Base-by-base conservation (phyloP, 1,140 invertebrate genomes). In the Holcopasites calliopsidis region DNA sequence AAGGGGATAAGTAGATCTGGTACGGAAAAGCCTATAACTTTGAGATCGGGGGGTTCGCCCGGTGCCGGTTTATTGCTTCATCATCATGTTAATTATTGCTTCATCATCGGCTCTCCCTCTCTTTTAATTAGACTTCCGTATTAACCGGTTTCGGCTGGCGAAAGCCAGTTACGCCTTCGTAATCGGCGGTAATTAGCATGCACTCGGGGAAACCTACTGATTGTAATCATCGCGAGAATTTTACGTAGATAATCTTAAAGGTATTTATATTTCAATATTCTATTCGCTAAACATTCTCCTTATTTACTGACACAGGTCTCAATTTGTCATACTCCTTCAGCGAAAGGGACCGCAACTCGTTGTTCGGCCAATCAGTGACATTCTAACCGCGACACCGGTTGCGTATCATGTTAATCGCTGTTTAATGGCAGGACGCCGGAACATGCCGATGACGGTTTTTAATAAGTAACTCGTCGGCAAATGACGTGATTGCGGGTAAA, bases 31-130 rank as follows among this genome's bases (percentile, higher is more conserved):
- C 74, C n/a, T n/a, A n/a, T n/a, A 84, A 84, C 78, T 72, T 84
- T 54, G 66, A 78, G 80, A 84, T 83, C 62, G 54, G 54, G 77
- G 62, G 71, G 76, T 44, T 47, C 70, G n/a, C 49, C 55, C 62
- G 68, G 62, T 65, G 57, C 66, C 64, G 82, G 73, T 83, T 84
- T 80, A 84, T 82, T 83, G 82, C 82, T 83, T 83, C 80, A 84
- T 84, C 82, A 83, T 60, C 69, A 50, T 61, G 81, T 82, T 84
- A 84, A 84, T 84, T 84, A 84, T 83, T 80, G 77, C 77, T 77
- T 74, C 82, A 77, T 82, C 77, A 80, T 80, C 69, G 58, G 42
- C 49, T 65, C 73, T 49, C 62, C 74, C 47, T 84, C 70, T 80
- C 78, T 76, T 84, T 75, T 80, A 83, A 72, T 80, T 84, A 76